phyloP scores from a whole-genome alignment of 2,797 vertebrate genomes.

The Acrossocheilus wenchowensis region DNA sequence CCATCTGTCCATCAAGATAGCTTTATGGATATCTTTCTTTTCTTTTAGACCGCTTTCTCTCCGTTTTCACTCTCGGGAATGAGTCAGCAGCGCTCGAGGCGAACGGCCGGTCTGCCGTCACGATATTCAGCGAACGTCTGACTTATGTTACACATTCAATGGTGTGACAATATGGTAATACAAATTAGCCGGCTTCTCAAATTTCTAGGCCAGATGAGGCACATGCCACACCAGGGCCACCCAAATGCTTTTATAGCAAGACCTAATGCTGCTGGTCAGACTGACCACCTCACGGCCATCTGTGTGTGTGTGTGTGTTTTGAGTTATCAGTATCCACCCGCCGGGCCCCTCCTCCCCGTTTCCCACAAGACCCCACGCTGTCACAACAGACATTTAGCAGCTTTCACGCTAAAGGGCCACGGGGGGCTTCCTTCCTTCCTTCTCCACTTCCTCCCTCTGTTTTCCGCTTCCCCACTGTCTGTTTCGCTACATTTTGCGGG shows the following conservation, averaged over 20 bases:
- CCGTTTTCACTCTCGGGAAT: conserved; percentile 56
- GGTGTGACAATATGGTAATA: conserved; percentile 40
- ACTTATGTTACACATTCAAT: conserved; percentile 15
- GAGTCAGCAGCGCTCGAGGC: conserved; percentile 63
- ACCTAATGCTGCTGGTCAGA: conserved; percentile 73
- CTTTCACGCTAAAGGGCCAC: conserved; percentile 75
- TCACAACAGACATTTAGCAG: conserved; percentile 82
- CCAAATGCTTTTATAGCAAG: conserved; percentile 68
- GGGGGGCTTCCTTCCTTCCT: conserved; percentile 67
- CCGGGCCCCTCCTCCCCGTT: conserved; percentile 48
- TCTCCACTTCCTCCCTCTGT: conserved; percentile 41
- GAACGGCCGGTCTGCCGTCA: conserved; percentile 49
- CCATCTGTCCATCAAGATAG: conserved; percentile 24
- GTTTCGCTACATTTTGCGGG: conserved; percentile 2
- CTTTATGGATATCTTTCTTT: conserved; percentile 30
- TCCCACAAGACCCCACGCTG: conserved; percentile 74
- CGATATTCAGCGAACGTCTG: conserved; percentile 61
- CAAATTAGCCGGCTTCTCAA: conserved; percentile 28
- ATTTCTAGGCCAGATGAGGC: conserved; percentile 15
- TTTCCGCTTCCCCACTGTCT: conserved; percentile 39
- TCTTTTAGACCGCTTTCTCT: conserved; percentile 17
- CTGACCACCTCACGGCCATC: conserved; percentile 66
- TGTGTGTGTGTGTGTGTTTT: conserved; percentile 69
- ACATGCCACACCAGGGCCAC: conserved; percentile 15
- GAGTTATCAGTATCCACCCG: conserved; percentile 52